Conservation (phyloP, 1,140 invertebrate species). For the Dreissena rostriformis region DNA sequence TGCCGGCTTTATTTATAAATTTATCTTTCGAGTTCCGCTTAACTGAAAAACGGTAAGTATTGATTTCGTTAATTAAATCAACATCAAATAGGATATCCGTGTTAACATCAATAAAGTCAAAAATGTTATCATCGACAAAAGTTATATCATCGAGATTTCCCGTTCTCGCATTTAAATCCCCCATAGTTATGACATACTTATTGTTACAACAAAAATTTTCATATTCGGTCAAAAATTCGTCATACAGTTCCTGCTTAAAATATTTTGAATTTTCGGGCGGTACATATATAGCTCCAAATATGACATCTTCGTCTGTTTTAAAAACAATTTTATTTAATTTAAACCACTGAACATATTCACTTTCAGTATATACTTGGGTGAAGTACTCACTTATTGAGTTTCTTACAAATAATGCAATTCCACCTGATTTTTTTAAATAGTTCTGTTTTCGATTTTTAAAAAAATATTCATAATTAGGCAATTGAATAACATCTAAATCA, state of each 20-base stretch:
- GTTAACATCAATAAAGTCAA: constrained; percentile 11
- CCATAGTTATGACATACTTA: constrained; percentile 4
- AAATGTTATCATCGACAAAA: constrained; percentile 4
- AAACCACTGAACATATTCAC: constrained; percentile 27
- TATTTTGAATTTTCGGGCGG: constrained; percentile 10
- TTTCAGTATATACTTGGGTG: background rate
- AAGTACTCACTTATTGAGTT: background rate
- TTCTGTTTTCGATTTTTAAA: constrained; percentile 8
- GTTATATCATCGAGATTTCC: background rate
- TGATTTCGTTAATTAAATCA: background rate
- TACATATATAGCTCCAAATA: constrained; percentile 7
- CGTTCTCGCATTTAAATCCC: background rate
- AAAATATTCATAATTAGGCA: background rate
- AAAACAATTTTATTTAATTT: constrained; percentile 9
- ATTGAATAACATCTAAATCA: constrained; percentile 1
- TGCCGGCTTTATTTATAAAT: background rate
- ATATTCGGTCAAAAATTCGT: background rate
- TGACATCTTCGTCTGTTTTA: constrained; percentile 3
- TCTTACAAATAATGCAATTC: background rate
- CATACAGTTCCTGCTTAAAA: background rate
- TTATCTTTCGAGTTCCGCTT: background rate
- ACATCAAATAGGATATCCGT: background rate
- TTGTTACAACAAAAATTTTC: background rate
- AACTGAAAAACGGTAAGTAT: background rate
- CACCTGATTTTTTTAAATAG: constrained; percentile 1